Percentiles rank a stretch among this genome's conserved stretches.
phyloP scores from a whole-genome alignment of 2,888 invertebrate species.

The Aphelenchoides bicaudatus region DNA sequence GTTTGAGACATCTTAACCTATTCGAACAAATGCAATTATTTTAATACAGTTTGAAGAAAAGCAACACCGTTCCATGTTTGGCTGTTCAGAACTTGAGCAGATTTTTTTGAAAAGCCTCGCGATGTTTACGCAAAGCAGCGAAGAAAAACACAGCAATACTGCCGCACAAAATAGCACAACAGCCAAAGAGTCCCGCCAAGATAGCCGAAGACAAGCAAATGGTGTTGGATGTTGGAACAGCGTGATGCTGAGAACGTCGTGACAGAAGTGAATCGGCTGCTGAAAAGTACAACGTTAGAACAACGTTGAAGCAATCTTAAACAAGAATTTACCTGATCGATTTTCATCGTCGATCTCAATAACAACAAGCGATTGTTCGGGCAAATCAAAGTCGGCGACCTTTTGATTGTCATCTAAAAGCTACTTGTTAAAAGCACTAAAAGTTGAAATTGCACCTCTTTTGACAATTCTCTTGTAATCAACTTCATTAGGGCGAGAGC shows the following conservation, averaged over 20 bases:
- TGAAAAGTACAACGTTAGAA: constrained; percentile 4
- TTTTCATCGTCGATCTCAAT: constrained; percentile 39
- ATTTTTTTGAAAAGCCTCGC: constrained; percentile 10
- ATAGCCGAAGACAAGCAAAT: constrained; percentile 16
- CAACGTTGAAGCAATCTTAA: background rate
- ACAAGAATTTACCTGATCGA: constrained; percentile 2
- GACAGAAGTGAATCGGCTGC: background rate
- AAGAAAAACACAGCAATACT: constrained; percentile 13
- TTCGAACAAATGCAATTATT: background rate
- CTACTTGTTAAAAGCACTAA: constrained; percentile 9
- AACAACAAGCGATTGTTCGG: constrained; percentile 42
- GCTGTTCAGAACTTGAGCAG: constrained; percentile 6
- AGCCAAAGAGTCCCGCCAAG: constrained; percentile 14
- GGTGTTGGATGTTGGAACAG: background rate
- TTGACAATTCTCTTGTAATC: constrained; percentile 19
- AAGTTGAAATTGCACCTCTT: constrained; percentile 21
- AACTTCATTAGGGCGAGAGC: background rate
- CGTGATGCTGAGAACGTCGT: background rate
- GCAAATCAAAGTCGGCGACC: constrained; percentile 44
- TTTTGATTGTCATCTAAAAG: constrained; percentile 32
- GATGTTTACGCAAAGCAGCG: constrained; percentile 16
- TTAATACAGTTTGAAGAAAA: no score
- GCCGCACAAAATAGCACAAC: constrained; percentile 18
- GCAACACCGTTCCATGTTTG: no score
- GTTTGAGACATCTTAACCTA: background rate